Percentiles rank a stretch among this genome's conserved stretches.
Evolutionary conservation across 2,888 invertebrate genomes (phyloP).

Genomic region (Eupithecia subfuscata): DNA sequence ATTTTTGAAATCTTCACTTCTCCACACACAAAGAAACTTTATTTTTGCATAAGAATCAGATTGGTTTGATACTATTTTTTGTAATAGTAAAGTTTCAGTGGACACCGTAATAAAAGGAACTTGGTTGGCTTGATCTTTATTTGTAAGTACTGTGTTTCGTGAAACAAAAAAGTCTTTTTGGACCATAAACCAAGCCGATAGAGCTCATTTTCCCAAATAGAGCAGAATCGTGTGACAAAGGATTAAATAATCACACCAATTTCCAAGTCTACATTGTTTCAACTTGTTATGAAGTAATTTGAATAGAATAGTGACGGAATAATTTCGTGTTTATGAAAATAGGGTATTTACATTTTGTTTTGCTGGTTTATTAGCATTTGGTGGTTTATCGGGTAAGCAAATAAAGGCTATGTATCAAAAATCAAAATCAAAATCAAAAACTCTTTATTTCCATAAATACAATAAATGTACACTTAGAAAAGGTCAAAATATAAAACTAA

Average conservation of each 20-base stretch:
- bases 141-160: neutral
- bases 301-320: constrained; percentile 22
- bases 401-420: neutral
- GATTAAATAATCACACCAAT: constrained; percentile 19
- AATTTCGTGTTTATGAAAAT: constrained; percentile 25
- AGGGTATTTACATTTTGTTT: constrained; percentile 20
- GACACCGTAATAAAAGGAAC: neutral
- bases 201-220: neutral
- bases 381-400: neutral
- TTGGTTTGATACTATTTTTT: neutral
- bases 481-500: too few species aligned
- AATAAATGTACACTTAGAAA: too few species aligned
- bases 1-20: neutral
- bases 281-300: constrained; percentile 32
- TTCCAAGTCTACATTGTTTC: constrained; percentile 24
- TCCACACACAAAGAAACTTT: neutral
- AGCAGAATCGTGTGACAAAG: neutral
- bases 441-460: too few species aligned
- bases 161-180: neutral
- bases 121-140: neutral
- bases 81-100: neutral
- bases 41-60: neutral
- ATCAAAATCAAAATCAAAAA: too few species aligned
- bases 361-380: neutral
- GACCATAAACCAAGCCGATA: neutral